Base-by-base conservation (phyloP, 2,113 vertebrate species). In the Caranx ignobilis region DNA sequence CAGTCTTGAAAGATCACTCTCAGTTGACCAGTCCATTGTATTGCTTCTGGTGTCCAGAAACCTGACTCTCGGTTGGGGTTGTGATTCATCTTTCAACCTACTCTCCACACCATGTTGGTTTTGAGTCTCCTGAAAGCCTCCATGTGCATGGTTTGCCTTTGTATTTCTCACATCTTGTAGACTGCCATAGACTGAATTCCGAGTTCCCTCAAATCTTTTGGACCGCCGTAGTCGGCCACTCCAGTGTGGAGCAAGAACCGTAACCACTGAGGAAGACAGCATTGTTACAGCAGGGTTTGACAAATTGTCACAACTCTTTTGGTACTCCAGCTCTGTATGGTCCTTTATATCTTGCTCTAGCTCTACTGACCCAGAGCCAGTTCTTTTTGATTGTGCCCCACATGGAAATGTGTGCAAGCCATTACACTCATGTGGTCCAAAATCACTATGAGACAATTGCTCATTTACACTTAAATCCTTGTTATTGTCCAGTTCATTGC, bases 161-260 rank as follows among this genome's bases (percentile, higher is more conserved):
- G 56, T 63, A 43, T 73, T 56, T 10, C 35, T 72, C 66, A 34
- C 66, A 37, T 86, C 89, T 59, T 80, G 89, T 4, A 57, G 63
- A 57, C 60, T 85, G 45, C 65, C 82, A 26, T 73, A 82, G 48
- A 39, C 92, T 10, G 61, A 71, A 37, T 41, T 75, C n/a, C 63
- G 74, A 0, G 45, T 69, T 57, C 71, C 79, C 16, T 84, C 82
- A 37, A 78, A 71, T 80, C 77, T 89, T 88, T 93, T 95, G 50
- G 62, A 79, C 60, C 88, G 88, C 35, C 91, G 83, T 19, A 83
- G 43, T 35, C 89, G 84, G 4, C 84, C 75, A 57, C 65, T 93
- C 93, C 93, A 94, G 56, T 91, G 90, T 18, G 95, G 91, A 31
- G 90, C 92, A 34, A 96, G 91, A 84, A 94, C 94, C 2, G 93